These are phyloP conservation scores for Tholera decimalis DNA, from an alignment of 2,888 invertebrate genomes.

Conservation along the genomic window DNA sequence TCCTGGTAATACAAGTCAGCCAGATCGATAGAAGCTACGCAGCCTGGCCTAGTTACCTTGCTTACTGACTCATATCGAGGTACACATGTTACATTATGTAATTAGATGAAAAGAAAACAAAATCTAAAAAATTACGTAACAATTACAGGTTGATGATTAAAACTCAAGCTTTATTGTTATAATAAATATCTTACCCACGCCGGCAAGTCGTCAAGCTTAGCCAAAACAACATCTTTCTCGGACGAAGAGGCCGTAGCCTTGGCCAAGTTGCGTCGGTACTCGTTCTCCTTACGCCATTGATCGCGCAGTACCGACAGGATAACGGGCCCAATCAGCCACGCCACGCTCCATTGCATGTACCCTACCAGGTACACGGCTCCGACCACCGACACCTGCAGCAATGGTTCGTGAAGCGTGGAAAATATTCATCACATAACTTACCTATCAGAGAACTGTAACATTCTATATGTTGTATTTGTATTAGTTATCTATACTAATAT, in stretches of 20 bases:
- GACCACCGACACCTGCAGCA: constrained; percentile 92
- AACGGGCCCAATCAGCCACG: constrained; percentile 96
- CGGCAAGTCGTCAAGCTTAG: constrained; percentile 97
- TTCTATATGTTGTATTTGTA: neutral
- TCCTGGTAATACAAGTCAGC: neutral
- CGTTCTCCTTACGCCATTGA: constrained; percentile 95
- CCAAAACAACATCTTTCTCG: constrained; percentile 97
- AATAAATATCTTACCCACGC: constrained; percentile 94
- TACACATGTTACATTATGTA: too few relatives aligned
- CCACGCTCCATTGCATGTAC: constrained; percentile 97
- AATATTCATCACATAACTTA: constrained; percentile 6
- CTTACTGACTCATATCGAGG: neutral
- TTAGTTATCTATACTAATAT: too few relatives aligned
- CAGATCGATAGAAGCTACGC: too few relatives aligned
- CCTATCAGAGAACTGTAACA: neutral
- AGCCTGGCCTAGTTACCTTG: neutral
- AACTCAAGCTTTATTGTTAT: neutral
- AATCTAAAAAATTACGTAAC: too few relatives aligned
- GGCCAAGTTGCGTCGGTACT: constrained; percentile 94
- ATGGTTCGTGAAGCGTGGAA: constrained; percentile 37
- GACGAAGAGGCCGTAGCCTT: constrained; percentile 95
- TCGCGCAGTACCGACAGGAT: constrained; percentile 95
- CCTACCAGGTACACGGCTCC: constrained; percentile 95
- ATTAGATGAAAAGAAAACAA: too few relatives aligned
- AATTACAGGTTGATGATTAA: constrained; percentile 6